Conservation (phyloP, 2,113 vertebrate species). For the Colinus virginianus region DNA sequence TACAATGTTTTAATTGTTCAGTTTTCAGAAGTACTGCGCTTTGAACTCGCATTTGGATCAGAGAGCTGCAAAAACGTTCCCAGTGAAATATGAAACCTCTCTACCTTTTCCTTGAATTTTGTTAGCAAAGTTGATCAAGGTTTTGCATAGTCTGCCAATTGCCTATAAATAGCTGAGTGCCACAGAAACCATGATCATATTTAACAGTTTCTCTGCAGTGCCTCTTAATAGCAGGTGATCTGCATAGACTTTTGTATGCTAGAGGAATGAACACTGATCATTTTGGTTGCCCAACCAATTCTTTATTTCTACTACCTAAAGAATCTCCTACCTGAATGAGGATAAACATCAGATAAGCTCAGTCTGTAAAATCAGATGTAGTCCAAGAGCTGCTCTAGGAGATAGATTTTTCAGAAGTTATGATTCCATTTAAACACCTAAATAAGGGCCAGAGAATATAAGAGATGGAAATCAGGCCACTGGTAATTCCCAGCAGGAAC, state of each 20-base stretch:
- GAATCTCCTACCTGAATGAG: not conserved
- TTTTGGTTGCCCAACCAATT: not conserved
- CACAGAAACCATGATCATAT: not conserved
- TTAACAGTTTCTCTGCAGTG: not conserved
- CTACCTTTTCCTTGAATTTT: not conserved
- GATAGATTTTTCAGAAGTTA: not conserved
- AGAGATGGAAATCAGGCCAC: not conserved
- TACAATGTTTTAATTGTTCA: not conserved
- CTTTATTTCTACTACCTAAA: not conserved
- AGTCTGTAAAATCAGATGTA: not conserved
- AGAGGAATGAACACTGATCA: not conserved
- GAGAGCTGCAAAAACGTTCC: not conserved
- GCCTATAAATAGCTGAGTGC: not conserved
- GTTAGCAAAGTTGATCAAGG: not conserved
- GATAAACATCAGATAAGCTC: not conserved
- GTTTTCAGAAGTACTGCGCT: not conserved
- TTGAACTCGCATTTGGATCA: constrained; percentile 6
- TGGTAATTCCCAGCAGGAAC: not conserved
- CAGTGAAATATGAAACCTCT: not conserved
- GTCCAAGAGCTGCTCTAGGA: not conserved
- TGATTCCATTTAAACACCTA: not conserved
- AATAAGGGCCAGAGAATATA: not conserved
- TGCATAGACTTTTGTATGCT: not conserved
- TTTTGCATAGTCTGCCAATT: not conserved
- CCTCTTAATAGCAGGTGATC: not conserved